A percentile compares a stretch with the other conserved stretches of the same genome.
Conservation (phyloP, 1,140 invertebrate genomes). For the Drosophila athabasca region DNA sequence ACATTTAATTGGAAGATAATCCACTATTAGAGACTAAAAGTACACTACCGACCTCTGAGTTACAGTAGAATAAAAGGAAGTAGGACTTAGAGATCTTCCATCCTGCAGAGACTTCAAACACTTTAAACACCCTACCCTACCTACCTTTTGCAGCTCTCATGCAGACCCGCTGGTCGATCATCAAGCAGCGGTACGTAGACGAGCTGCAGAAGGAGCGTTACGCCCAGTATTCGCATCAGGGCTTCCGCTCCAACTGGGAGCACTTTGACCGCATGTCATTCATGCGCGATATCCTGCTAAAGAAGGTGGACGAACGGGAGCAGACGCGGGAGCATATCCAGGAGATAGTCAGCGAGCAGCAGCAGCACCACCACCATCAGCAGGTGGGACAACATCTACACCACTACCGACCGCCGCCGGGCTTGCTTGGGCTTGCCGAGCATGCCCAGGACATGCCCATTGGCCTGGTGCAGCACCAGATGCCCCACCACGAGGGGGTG, state of each 20-base stretch:
- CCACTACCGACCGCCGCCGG: slow-evolving; percentile 38
- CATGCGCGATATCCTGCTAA: slow-evolving; percentile 73
- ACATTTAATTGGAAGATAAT: too few relatives aligned
- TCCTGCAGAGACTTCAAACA: too few relatives aligned
- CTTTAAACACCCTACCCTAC: too few relatives aligned
- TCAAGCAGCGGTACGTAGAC: slow-evolving; percentile 79
- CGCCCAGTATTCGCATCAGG: slow-evolving; percentile 63
- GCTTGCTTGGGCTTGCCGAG: slow-evolving; percentile 50
- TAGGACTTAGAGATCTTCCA: too few relatives aligned
- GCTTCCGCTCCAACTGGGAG: slow-evolving; percentile 77
- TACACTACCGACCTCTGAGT: too few relatives aligned
- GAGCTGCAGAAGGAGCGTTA: slow-evolving; percentile 79
- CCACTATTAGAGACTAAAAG: too few relatives aligned
- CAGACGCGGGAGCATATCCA: slow-evolving; percentile 80
- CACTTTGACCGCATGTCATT: slow-evolving; percentile 82
- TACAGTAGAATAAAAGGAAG: too few relatives aligned
- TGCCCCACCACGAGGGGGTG: slow-evolving; percentile 30
- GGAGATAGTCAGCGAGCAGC: slow-evolving; percentile 78
- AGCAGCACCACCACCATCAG: slow-evolving; percentile 63
- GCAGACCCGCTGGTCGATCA: slow-evolving; percentile 80
- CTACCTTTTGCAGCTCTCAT: slow-evolving; percentile 56
- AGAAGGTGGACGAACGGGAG: slow-evolving; percentile 77
- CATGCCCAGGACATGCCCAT: slow-evolving; percentile 75
- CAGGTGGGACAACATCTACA: slow-evolving; percentile 44
- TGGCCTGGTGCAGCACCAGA: slow-evolving; percentile 62